These are phyloP conservation scores for Blera fallax DNA, from an alignment of 2,888 invertebrate species.

Conservation along the genomic window DNA sequence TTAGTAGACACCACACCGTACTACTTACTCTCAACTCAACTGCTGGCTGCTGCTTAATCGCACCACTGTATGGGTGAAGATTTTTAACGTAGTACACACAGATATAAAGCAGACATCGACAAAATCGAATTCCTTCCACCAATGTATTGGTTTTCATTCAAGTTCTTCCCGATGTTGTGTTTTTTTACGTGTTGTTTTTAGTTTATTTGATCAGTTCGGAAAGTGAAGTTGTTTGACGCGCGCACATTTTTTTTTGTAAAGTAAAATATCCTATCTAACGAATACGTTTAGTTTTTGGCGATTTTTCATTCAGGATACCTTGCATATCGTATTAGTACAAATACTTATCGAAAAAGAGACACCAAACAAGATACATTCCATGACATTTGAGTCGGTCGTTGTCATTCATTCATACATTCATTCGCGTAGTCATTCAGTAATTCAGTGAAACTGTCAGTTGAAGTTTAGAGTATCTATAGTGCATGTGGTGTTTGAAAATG, in stretches of 20 bases:
- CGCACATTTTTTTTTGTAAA: constrained; percentile 35
- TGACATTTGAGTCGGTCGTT: constrained; percentile 18
- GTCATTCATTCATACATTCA: constrained; percentile 51
- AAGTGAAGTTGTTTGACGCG: constrained; percentile 79
- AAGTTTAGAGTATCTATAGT: constrained; percentile 23
- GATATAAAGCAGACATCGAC: constrained; percentile 51
- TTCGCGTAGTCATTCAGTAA: constrained; percentile 58
- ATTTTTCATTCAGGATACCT: background rate
- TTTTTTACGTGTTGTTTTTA: constrained; percentile 73
- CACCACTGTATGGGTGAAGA: constrained; percentile 65
- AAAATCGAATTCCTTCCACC: constrained; percentile 58
- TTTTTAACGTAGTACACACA: constrained; percentile 55
- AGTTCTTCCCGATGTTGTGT: constrained; percentile 75
- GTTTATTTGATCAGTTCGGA: constrained; percentile 81
- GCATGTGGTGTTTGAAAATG: constrained; percentile 47
- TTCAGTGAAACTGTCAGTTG: constrained; percentile 48
- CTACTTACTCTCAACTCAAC: constrained; percentile 65
- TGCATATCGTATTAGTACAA: background rate
- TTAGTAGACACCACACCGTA: constrained; percentile 44
- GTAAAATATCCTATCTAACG: constrained; percentile 5
- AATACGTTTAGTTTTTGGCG: constrained; percentile 5
- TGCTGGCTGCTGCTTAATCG: constrained; percentile 52
- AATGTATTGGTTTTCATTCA: constrained; percentile 78
- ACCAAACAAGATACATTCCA: constrained; percentile 52
- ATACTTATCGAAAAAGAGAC: constrained; percentile 18